Evolutionary conservation across 2,797 vertebrate genomes (phyloP), one percentile per base, ranked within the genome.

Genomic region (Sitta carolinensis): DNA sequence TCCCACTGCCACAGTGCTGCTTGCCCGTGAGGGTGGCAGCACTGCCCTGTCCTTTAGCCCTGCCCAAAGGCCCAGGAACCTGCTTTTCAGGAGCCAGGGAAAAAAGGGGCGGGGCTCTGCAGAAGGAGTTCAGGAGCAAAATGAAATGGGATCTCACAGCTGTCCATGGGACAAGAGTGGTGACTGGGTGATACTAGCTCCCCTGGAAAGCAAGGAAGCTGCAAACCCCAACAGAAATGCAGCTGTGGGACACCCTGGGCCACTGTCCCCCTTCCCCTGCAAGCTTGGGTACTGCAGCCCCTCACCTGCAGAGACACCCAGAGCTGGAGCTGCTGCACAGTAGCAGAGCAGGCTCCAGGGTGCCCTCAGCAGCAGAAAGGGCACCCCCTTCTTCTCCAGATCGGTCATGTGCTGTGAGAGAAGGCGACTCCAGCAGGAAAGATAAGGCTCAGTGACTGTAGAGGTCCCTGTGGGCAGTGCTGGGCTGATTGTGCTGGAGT

Each of bases 351-450:
- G 64, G 22, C 72, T 43, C 98, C 98, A 99, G 4, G 34, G 97
- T 5, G 97, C 98, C 0, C 85, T 97, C 91, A 98, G 97, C 72
- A 99, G 98, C 72, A 98, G 42, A 13, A 97, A 98, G 23, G 92
- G 97, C 63, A 97, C 89, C 36, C 62, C 91, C 3, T 40, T 94
- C 90, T 97, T 97, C 7, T 84, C 36, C 38, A 97, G 66, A 6
- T 19, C 5, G 51, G 97, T 84, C 2, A 89, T 68, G 11, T 66
- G 98, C 98, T 98, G 59, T 61, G 45, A 54, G 16, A 83, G 63
- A 66, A 55, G 66, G 32, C 2, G 3, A 11, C 16, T 58, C 14
- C 21, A 7, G 30, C 6, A 72, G 29, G 7, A 22, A 25, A 34
- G 51, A 14, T 9, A 20, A 73, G 27, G 68, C 68, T 72, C 36